Evolutionary conservation across 2,113 vertebrate species (phyloP).

Genomic region (Chascanopsetta lugubris): DNA sequence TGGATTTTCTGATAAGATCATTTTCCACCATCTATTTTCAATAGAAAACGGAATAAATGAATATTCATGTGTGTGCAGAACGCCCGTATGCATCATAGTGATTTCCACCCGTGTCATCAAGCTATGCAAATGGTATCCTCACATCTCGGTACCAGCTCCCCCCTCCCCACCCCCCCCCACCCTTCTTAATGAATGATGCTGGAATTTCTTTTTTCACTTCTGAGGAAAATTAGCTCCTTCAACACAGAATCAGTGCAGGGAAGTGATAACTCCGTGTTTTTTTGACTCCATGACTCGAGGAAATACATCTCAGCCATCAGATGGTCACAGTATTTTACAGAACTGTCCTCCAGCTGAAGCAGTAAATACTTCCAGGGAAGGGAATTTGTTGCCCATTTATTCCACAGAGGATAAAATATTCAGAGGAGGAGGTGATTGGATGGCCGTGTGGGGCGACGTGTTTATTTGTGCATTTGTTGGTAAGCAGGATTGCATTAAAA

Average conservation of each 20-base stretch:
- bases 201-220: constrained; percentile 45
- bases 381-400: background rate
- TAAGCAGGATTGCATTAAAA: no score
- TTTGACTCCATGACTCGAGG: constrained; percentile 36
- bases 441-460: no score
- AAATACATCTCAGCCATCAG: constrained; percentile 16
- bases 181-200: constrained; percentile 70
- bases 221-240: constrained; percentile 47
- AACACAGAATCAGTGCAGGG: constrained; percentile 37
- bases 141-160: constrained; percentile 51
- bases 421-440: background rate
- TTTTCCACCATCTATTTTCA: constrained; percentile 65
- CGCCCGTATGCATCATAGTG: constrained; percentile 61
- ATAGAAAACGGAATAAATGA: constrained; percentile 55
- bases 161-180: constrained; percentile 32
- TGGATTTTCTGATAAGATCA: constrained; percentile 65
- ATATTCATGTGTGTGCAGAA: constrained; percentile 67
- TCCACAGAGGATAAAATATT: background rate
- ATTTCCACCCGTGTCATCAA: constrained; percentile 73
- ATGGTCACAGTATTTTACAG: constrained; percentile 10
- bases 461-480: no score
- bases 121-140: constrained; percentile 69
- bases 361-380: constrained; percentile 6
- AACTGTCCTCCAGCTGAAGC: constrained; percentile 8
- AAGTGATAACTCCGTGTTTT: constrained; percentile 52